Conservation (phyloP, 2,113 vertebrate genomes). For the Hippocampus guttulatus region DNA sequence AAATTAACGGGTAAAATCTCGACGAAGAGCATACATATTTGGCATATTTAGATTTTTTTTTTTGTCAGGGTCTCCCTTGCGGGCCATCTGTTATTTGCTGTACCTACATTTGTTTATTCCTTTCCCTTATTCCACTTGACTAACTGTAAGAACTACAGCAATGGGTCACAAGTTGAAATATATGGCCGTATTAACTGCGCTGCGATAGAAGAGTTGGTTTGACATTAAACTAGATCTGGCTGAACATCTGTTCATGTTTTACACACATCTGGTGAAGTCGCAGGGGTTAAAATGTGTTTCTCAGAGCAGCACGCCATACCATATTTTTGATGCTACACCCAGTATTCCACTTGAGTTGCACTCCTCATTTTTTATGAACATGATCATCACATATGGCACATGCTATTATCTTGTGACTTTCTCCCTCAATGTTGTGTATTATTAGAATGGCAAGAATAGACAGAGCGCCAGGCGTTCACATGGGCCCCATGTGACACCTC, state of each 20-base stretch:
- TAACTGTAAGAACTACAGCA: background rate
- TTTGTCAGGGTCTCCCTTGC: background rate
- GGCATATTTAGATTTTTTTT: background rate
- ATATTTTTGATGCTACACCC: conserved; percentile 8
- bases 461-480: conserved; percentile 9
- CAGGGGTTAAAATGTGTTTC: conserved; percentile 24
- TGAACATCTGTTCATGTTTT: conserved; percentile 57
- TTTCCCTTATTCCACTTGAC: background rate
- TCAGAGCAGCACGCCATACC: conserved; percentile 6
- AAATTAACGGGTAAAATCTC: background rate
- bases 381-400: conserved; percentile 29
- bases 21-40: background rate
- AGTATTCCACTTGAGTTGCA: background rate
- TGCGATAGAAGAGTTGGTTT: conserved; percentile 24
- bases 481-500: conserved; percentile 36
- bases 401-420: conserved; percentile 15
- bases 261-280: conserved; percentile 43
- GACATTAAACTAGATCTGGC: conserved; percentile 37
- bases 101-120: background rate
- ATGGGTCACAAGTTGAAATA: background rate
- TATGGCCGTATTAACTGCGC: conserved; percentile 1
- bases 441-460: conserved; percentile 40
- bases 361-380: conserved; percentile 25
- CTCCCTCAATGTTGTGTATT: conserved; percentile 31
- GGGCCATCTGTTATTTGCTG: background rate